Evolutionary conservation across 2,797 vertebrate genomes (phyloP).

Genomic region (Mormyrops boulengeri): DNA sequence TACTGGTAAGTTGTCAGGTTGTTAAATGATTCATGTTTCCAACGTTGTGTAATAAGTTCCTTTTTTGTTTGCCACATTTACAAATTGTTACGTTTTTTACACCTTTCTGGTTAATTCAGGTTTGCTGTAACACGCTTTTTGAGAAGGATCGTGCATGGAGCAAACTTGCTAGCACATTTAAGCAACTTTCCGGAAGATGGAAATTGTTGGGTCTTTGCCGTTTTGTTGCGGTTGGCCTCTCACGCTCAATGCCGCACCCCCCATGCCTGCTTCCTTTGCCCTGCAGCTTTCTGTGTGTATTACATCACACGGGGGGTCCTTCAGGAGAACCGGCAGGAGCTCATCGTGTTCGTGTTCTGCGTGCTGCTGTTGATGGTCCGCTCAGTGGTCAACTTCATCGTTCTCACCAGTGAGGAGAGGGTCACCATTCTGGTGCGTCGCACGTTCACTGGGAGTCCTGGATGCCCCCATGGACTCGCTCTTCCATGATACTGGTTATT

Average conservation of each 20-base stretch:
- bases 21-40: neutral
- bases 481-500: neutral
- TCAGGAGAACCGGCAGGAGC: constrained; percentile 79
- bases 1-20: neutral
- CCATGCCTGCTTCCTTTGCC: neutral
- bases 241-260: neutral
- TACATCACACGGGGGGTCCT: constrained; percentile 72
- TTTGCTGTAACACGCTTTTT: neutral
- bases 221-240: neutral
- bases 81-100: neutral
- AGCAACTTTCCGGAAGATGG: neutral
- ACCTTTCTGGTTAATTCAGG: neutral
- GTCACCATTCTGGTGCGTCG: constrained; percentile 63
- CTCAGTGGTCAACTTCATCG: constrained; percentile 68
- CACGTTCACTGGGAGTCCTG: neutral
- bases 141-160: neutral
- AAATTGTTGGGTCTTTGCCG: neutral
- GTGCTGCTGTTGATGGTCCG: constrained; percentile 66
- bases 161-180: neutral
- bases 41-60: neutral
- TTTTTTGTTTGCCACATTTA: neutral
- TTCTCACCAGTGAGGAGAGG: constrained; percentile 51
- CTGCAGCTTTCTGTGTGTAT: constrained; percentile 75
- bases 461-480: neutral
- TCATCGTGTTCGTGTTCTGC: constrained; percentile 64